phyloP scores from a whole-genome alignment of 2,797 vertebrate species.

The Onychomys torridus region DNA sequence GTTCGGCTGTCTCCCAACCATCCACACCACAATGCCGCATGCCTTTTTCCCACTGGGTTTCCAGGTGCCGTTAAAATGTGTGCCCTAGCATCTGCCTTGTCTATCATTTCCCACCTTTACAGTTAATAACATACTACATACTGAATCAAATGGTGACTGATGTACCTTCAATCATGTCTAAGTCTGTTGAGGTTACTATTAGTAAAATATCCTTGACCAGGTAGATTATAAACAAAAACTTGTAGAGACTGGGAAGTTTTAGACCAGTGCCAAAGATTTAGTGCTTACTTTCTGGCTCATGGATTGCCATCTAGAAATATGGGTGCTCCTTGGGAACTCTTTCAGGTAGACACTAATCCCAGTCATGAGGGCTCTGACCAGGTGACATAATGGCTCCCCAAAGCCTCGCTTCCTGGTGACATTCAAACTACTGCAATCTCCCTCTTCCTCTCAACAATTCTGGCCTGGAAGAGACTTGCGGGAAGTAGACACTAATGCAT shows the following conservation, averaged over 20 bases:
- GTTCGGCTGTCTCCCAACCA: background rate
- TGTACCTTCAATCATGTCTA: background rate
- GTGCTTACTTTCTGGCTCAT: background rate
- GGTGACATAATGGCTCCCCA: background rate
- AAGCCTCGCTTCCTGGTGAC: background rate
- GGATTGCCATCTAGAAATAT: background rate
- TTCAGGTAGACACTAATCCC: background rate
- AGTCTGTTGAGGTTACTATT: background rate
- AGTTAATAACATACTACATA: conserved; percentile 13
- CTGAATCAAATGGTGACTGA: background rate
- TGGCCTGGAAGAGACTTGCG: background rate
- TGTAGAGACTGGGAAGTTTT: background rate
- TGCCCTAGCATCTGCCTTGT: background rate
- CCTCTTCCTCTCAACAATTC: background rate
- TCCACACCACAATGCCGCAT: fast-evolving
- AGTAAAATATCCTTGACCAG: background rate
- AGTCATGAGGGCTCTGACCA: too few relatives aligned
- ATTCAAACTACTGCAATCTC: background rate
- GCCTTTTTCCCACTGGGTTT: background rate
- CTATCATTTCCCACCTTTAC: background rate
- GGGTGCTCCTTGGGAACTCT: background rate
- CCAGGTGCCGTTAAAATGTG: background rate
- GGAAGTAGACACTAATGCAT: background rate
- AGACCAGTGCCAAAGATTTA: background rate
- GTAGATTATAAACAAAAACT: background rate